Base-by-base conservation (phyloP, 2,797 vertebrate species). In the Anas georgica region DNA sequence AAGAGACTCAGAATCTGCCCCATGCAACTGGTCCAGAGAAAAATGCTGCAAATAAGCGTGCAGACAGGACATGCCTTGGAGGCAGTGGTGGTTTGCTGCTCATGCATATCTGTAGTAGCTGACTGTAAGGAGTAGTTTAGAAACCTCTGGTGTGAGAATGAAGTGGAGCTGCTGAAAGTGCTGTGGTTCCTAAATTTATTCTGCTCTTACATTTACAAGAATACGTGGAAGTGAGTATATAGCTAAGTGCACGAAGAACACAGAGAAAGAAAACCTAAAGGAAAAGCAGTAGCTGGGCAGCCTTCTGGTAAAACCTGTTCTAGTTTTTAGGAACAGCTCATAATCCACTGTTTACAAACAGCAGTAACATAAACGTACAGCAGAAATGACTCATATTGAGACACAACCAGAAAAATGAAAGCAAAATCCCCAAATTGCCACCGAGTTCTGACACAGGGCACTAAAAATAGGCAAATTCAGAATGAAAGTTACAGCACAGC, bases 301-400 rank as follows among this genome's bases (percentile, higher is more conserved):
- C 5, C 78, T 97, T 96, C 96, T 94, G 95, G 94, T 96, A 97
- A 97, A 96, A 75, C 12, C 29, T 11, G 3, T 62, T 62, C 73
- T 93, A 48, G 74, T 31, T 86, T 86, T 95, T 78, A 85, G 92
- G 86, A 89, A 76, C 78, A 69, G 72, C 63, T 95, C 91, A 72
- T 45, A 82, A 63, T 13, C 39, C 45, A 48, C 63, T 96, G 95
- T 97, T 97, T 96, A 97, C 94, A 96, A 94, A 94, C 75, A 93
- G 55, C 46, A 64, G 58, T 59, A 80, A 17, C 73, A 91, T 92
- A 92, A 88, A 52, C 5, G 28, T 58, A 28, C 50, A 77, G 55
- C 59, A 62, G 31, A 35, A 87, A 54, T 89, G 52, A 72, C 26
- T 96, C 93, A 89, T 2, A 14, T 16, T 25, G 56, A 89, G 79